Conservation (phyloP, 2,113 vertebrate species). For the Callionymus lyra region DNA sequence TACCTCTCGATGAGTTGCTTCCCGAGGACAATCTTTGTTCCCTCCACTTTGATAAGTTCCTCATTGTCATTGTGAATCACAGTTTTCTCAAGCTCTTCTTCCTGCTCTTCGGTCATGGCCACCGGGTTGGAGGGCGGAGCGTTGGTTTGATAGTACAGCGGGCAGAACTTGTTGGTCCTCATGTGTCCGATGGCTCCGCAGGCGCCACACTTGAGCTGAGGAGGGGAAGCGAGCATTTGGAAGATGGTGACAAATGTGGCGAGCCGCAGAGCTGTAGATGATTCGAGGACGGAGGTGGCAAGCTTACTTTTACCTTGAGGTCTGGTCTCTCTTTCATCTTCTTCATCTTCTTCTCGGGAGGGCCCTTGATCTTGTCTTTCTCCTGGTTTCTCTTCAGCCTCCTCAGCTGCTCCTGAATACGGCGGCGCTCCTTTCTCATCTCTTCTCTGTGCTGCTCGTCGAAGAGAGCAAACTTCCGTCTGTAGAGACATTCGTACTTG, state of each 20-base stretch:
- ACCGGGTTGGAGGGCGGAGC: slow-evolving; percentile 95
- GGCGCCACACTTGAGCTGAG: slow-evolving; percentile 91
- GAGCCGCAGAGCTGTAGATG: not conserved
- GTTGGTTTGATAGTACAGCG: slow-evolving; percentile 96
- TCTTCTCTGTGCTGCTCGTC: slow-evolving; percentile 98
- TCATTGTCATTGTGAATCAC: slow-evolving; percentile 97
- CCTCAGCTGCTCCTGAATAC: slow-evolving; percentile 91
- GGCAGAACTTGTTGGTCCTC: slow-evolving; percentile 98
- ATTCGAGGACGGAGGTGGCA: slow-evolving; percentile 29
- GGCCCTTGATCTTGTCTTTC: slow-evolving; percentile 91
- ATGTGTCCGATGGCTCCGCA: slow-evolving; percentile 97
- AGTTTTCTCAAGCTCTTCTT: slow-evolving; percentile 96
- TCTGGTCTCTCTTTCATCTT: slow-evolving; percentile 96
- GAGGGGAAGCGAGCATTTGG: slow-evolving; percentile 38
- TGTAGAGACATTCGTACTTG: too few species aligned
- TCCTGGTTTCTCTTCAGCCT: slow-evolving; percentile 93
- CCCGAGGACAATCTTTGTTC: slow-evolving; percentile 95
- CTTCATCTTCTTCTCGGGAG: slow-evolving; percentile 94
- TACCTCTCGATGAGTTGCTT: slow-evolving; percentile 98
- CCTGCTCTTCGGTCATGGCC: slow-evolving; percentile 98
- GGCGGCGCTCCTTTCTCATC: slow-evolving; percentile 90
- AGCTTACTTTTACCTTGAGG: slow-evolving; percentile 81
- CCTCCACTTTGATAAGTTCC: slow-evolving; percentile 97
- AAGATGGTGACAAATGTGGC: slow-evolving; percentile 18
- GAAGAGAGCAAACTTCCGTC: slow-evolving; percentile 92